Conservation (phyloP, 2,113 vertebrate species). For the Hypomesus transpacificus region DNA sequence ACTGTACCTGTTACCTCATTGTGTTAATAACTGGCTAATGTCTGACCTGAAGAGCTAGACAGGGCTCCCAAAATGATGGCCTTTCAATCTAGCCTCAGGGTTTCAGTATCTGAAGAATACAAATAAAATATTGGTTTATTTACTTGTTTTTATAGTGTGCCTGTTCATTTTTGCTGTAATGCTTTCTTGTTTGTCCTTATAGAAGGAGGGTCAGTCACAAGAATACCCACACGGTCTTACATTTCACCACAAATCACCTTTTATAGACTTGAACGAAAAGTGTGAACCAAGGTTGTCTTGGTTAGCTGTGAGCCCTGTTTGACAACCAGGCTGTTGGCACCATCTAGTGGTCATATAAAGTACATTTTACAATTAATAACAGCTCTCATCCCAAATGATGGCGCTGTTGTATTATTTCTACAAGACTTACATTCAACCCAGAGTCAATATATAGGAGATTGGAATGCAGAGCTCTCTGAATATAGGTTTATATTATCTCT, state of each 20-base stretch:
- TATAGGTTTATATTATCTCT: too few relatives aligned
- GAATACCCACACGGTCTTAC: too few relatives aligned
- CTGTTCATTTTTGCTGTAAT: not conserved
- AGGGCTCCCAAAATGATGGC: constrained; percentile 51
- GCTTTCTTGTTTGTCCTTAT: not conserved
- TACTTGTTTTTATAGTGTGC: not conserved
- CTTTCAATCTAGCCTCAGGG: constrained; percentile 58
- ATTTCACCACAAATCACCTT: too few relatives aligned
- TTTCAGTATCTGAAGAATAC: constrained; percentile 57
- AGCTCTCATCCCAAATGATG: not conserved
- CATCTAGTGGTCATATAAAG: not conserved
- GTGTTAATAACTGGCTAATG: constrained; percentile 47
- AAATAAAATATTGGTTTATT: not conserved
- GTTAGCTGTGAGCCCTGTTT: not conserved
- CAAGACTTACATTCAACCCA: not conserved
- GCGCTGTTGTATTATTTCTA: not conserved
- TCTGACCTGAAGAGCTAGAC: constrained; percentile 60
- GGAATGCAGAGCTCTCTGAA: too few relatives aligned
- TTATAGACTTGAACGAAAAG: not conserved
- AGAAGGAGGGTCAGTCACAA: too few relatives aligned
- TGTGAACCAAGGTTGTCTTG: not conserved
- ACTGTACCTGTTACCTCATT: constrained; percentile 64
- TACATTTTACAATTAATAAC: not conserved
- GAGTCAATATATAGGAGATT: too few relatives aligned
- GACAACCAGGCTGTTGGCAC: not conserved